Percentiles rank a stretch among this genome's conserved stretches.
Evolutionary conservation across 1,140 invertebrate genomes (phyloP).

Genomic region (Pseudomyrmex cubaensis): DNA sequence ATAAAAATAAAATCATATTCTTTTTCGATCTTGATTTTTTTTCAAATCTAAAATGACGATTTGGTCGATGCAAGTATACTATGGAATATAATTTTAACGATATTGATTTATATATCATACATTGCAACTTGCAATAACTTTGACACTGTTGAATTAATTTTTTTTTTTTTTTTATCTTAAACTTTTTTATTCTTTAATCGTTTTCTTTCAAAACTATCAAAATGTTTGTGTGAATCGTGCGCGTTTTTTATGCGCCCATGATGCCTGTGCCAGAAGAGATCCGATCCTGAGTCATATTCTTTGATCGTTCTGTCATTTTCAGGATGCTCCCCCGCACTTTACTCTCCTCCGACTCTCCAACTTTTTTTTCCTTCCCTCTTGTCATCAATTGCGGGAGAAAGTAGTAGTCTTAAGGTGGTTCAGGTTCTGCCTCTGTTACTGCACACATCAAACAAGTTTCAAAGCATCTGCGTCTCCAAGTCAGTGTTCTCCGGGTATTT

Average conservation of each 20-base stretch:
- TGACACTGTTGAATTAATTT: too few relatives aligned
- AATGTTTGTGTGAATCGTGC: too few relatives aligned
- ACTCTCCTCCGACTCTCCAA: conserved; percentile 5
- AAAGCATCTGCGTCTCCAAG: conserved; percentile 15
- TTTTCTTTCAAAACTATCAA: too few relatives aligned
- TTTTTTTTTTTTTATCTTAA: too few relatives aligned
- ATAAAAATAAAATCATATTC: too few relatives aligned
- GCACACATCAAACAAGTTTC: conserved; percentile 36
- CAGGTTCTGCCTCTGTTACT: conserved; percentile 3
- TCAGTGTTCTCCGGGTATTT: conserved; percentile 19
- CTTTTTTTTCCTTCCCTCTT: not conserved
- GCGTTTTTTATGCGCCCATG: not conserved
- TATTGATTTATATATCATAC: too few relatives aligned
- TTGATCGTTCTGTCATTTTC: conserved; percentile 17
- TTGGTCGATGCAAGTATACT: too few relatives aligned
- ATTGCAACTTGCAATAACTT: too few relatives aligned
- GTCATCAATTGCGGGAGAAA: conserved; percentile 30
- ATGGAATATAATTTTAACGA: too few relatives aligned
- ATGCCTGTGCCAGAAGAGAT: not conserved
- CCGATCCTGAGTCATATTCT: not conserved
- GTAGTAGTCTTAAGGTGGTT: not conserved
- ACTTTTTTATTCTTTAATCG: not conserved
- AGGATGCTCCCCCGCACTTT: conserved; percentile 13
- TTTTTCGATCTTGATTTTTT: too few relatives aligned
- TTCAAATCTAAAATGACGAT: too few relatives aligned